These are phyloP conservation scores for Carlito syrichta DNA, from an alignment of 2,113 vertebrate genomes.

Conservation along the genomic window DNA sequence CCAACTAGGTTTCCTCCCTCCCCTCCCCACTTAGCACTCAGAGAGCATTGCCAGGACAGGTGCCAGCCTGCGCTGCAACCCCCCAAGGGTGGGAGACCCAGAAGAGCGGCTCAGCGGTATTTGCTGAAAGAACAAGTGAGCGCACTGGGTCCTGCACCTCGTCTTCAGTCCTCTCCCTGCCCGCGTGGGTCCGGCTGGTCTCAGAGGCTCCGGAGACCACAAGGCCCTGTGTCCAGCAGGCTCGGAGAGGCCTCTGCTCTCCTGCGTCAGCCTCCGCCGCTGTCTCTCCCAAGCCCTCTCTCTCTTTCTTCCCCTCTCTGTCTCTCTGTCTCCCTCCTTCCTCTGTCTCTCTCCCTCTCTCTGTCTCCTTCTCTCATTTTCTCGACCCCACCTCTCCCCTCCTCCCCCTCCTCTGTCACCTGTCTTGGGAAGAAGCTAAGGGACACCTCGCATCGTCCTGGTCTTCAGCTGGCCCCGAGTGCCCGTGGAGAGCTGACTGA, in stretches of 20 bases:
- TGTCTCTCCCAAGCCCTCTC: not conserved
- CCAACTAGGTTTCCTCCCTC: not conserved
- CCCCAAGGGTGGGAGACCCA: not conserved
- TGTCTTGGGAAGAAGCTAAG: not conserved
- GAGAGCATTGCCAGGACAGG: not conserved
- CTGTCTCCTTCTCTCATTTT: too few relatives aligned
- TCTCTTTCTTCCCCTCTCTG: not conserved
- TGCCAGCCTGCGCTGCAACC: too few relatives aligned
- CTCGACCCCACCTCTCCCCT: not conserved
- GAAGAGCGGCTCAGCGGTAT: accelerated
- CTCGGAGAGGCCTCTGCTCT: not conserved
- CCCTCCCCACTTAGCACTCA: not conserved
- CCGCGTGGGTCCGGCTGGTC: accelerated
- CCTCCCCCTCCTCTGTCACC: not conserved
- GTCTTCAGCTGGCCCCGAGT: too few relatives aligned
- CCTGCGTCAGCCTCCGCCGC: not conserved
- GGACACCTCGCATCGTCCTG: not conserved
- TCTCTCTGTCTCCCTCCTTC: too few relatives aligned
- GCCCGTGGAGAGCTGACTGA: not conserved
- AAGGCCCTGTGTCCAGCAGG: not conserved
- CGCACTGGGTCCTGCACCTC: not conserved
- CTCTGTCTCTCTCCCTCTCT: not conserved
- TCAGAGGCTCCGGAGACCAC: not conserved
- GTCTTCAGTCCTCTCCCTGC: not conserved
- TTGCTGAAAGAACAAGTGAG: not conserved